phyloP scores from a whole-genome alignment of 2,113 vertebrate species.

The Ciconia maguari region DNA sequence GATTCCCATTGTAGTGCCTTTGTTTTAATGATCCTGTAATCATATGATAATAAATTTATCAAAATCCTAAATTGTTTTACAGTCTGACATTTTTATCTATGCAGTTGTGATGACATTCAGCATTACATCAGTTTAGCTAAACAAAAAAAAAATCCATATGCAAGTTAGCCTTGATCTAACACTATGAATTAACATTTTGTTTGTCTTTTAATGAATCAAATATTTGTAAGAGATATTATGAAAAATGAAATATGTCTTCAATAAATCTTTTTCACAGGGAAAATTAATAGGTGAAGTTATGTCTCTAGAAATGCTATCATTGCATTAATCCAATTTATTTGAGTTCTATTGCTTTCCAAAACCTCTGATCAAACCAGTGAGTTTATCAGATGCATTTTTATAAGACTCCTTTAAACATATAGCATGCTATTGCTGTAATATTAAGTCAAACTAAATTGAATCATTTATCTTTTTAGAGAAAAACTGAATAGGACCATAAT shows the following conservation, averaged over 20 bases:
- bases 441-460: neutral
- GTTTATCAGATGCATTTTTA: neutral
- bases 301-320: neutral
- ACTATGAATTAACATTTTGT: neutral
- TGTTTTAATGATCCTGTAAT: no score
- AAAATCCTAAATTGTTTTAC: neutral
- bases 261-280: neutral
- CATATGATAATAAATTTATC: neutral
- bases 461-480: neutral
- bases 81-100: neutral
- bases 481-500: neutral
- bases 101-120: neutral
- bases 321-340: neutral
- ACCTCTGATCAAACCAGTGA: neutral
- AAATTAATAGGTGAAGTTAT: neutral
- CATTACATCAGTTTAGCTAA: neutral
- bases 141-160: neutral
- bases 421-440: neutral
- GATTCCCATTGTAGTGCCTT: no score
- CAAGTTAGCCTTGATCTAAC: neutral
- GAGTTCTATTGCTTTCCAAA: neutral
- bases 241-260: neutral
- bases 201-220: neutral
- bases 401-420: neutral
- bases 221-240: neutral